Conservation (phyloP, 2,888 invertebrate species). For the Drosophila barbarae region DNA sequence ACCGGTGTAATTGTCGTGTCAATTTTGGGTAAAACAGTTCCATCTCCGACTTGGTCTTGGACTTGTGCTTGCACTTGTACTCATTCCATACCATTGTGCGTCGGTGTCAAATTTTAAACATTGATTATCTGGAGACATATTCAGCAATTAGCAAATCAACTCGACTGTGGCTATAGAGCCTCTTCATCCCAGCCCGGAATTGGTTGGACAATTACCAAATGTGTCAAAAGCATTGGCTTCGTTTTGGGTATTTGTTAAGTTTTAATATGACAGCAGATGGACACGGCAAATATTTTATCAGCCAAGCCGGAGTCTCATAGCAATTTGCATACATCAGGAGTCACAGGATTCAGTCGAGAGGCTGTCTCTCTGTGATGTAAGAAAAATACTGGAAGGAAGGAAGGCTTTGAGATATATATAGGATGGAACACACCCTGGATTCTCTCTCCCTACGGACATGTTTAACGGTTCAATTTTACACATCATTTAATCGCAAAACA, state of each 20-base stretch:
- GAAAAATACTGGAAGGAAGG: conserved; percentile 16
- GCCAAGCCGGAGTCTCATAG: conserved; percentile 26
- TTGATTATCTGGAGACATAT: conserved; percentile 79
- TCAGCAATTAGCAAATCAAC: conserved; percentile 79
- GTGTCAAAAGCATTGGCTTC: conserved; percentile 64
- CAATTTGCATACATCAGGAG: conserved; percentile 57
- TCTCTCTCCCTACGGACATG: conserved; percentile 66
- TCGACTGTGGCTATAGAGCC: conserved; percentile 56
- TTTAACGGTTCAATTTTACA: conserved; percentile 77
- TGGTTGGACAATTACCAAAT: conserved; percentile 65
- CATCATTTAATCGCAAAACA: conserved; percentile 77
- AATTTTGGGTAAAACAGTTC: conserved; percentile 52
- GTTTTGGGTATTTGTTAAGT: conserved; percentile 49
- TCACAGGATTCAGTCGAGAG: conserved; percentile 37
- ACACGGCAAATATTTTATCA: conserved; percentile 50
- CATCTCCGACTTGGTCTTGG: conserved; percentile 47
- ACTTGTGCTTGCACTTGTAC: conserved; percentile 20
- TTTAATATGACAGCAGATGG: conserved; percentile 70
- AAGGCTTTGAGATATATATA: background rate
- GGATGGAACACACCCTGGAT: conserved; percentile 12
- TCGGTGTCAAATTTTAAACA: conserved; percentile 72
- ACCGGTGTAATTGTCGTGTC: conserved; percentile 68
- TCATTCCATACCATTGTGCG: conserved; percentile 12
- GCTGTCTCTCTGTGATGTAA: conserved; percentile 12
- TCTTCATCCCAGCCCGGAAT: conserved; percentile 2